A percentile compares a stretch with the other conserved stretches of the same genome.
Conservation (phyloP, 1,140 invertebrate genomes). For the Drosophila lacteicornis region DNA sequence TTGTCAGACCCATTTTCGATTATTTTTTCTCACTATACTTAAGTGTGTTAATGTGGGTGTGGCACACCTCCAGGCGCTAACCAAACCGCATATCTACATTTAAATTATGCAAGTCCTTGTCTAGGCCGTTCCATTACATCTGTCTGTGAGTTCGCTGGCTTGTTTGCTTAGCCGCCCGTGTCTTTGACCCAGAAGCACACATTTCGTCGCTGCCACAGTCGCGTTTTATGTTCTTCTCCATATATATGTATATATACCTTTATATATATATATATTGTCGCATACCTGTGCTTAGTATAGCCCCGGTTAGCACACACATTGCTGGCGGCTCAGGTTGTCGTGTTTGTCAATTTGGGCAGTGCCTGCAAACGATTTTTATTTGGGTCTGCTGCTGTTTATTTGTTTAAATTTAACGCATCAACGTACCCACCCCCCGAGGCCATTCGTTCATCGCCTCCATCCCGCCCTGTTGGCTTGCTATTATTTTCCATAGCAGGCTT, state of each 20-base stretch:
- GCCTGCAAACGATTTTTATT: constrained; percentile 70
- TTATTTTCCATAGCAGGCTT: constrained; percentile 43
- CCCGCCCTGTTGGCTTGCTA: constrained; percentile 16
- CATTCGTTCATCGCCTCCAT: background rate
- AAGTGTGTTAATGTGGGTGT: constrained; percentile 20
- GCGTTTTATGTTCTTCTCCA: constrained; percentile 60
- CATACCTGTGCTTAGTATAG: constrained; percentile 1
- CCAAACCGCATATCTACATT: constrained; percentile 78
- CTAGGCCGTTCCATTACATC: constrained; percentile 62
- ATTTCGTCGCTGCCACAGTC: constrained; percentile 56
- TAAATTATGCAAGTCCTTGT: constrained; percentile 83
- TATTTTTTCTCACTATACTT: background rate
- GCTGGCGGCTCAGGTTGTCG: constrained; percentile 30
- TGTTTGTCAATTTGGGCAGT: constrained; percentile 60
- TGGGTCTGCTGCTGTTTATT: constrained; percentile 76
- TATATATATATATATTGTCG: background rate
- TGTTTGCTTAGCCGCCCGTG: constrained; percentile 61
- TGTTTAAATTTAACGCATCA: constrained; percentile 80
- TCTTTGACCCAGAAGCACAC: constrained; percentile 81
- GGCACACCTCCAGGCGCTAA: constrained; percentile 75
- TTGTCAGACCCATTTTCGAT: background rate
- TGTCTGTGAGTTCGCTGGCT: constrained; percentile 47
- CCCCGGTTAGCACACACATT: constrained; percentile 9
- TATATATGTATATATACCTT: constrained; percentile 28
- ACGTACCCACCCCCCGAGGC: constrained; percentile 19